Evolutionary conservation across 2,113 vertebrate species (phyloP).

Genomic region (Tetrao urogallus): DNA sequence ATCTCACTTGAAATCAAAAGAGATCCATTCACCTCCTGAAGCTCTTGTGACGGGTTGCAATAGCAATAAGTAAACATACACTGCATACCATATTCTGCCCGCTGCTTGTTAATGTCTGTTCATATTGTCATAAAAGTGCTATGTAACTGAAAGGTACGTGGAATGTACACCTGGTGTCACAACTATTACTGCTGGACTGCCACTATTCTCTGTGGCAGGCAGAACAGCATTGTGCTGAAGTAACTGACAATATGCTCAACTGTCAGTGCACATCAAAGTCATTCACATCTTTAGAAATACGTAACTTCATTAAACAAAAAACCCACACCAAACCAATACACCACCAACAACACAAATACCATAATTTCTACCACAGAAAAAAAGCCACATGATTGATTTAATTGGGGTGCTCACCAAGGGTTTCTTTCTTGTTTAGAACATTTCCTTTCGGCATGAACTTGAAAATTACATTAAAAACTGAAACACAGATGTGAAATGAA

Average conservation of each 20-base stretch:
- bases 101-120: not conserved
- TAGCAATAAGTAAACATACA: not conserved
- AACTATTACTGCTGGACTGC: not conserved
- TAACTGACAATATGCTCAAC: not conserved
- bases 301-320: not conserved
- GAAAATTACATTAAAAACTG: not conserved
- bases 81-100: not conserved
- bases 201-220: not conserved
- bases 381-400: not conserved
- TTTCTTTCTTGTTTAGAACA: not conserved
- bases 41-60: not conserved
- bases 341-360: fast-evolving
- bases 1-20: not conserved
- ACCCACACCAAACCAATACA: too few species aligned
- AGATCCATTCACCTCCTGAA: not conserved
- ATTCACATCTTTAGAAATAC: not conserved
- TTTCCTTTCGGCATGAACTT: not conserved
- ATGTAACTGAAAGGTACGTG: fast-evolving
- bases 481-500: conserved; percentile 9
- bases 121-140: not conserved
- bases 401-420: not conserved
- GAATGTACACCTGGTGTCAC: not conserved
- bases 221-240: not conserved
- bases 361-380: not conserved
- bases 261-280: fast-evolving